Conservation (phyloP, 64 coral and sea anemone genomes). For the Pachyseris speciosa region DNA sequence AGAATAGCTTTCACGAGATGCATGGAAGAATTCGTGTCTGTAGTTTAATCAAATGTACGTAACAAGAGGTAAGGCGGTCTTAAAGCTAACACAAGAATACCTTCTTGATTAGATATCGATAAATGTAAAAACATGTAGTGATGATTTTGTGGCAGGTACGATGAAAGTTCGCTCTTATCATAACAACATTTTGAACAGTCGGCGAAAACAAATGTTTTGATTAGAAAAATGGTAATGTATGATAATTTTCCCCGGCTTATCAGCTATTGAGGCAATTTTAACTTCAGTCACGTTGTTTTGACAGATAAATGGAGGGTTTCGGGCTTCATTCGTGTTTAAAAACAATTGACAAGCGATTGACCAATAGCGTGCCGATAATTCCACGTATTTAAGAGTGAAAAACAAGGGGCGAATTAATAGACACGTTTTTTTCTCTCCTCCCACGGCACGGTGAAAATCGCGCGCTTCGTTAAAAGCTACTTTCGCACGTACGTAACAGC, state of each 20-base stretch:
- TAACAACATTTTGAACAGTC: not conserved
- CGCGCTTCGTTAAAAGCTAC: not conserved
- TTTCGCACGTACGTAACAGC: not conserved
- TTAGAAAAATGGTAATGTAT: slow-evolving; percentile 49
- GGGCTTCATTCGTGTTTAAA: slow-evolving; percentile 30
- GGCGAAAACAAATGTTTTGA: slow-evolving; percentile 26
- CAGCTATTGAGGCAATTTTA: slow-evolving; percentile 39
- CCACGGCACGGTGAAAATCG: not conserved
- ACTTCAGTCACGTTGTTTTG: slow-evolving; percentile 24
- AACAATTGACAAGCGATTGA: slow-evolving; percentile 23
- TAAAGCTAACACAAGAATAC: not conserved
- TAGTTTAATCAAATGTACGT: not conserved
- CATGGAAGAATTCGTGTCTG: not conserved
- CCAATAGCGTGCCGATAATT: slow-evolving; percentile 35
- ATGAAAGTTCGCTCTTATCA: not conserved
- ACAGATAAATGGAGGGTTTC: slow-evolving; percentile 18
- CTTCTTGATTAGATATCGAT: not conserved
- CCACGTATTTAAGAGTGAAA: not conserved
- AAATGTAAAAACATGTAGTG: not conserved
- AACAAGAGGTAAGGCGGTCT: not conserved
- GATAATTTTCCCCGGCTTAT: slow-evolving; percentile 24
- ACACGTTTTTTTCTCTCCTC: slow-evolving; percentile 7
- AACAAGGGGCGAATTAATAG: not conserved
- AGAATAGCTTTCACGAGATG: not conserved
- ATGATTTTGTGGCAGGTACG: not conserved